Evolutionary conservation across 2,888 invertebrate species (phyloP).

Genomic region (Thereva nobilitata): DNA sequence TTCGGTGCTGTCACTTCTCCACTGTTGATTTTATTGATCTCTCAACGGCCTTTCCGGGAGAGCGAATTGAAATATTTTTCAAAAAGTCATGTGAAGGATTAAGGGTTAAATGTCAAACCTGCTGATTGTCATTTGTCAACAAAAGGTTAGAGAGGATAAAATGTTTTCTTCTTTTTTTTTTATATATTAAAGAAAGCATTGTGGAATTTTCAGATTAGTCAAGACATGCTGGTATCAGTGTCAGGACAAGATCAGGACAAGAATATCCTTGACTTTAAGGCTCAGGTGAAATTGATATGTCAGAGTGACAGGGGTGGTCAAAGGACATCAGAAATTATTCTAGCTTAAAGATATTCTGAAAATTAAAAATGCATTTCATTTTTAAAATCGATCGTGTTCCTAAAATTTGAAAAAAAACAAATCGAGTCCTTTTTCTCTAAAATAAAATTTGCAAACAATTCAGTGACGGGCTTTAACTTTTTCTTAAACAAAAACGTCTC

Average conservation of each 20-base stretch:
- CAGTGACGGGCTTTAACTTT: too few relatives aligned
- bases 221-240: conserved; percentile 21
- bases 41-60: conserved; percentile 13
- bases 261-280: neutral
- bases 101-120: conserved; percentile 41
- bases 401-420: too few relatives aligned
- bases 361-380: too few relatives aligned
- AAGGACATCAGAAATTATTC: neutral
- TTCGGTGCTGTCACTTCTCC: conserved; percentile 35
- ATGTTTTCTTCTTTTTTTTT: too few relatives aligned
- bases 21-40: conserved; percentile 37
- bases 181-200: conserved; percentile 19
- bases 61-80: conserved; percentile 14
- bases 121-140: conserved; percentile 42
- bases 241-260: neutral
- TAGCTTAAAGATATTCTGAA: too few relatives aligned
- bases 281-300: conserved; percentile 29
- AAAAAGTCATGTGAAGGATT: conserved; percentile 40
- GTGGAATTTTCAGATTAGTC: conserved; percentile 24
- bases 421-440: neutral
- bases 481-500: neutral
- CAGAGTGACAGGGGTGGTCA: conserved; percentile 1
- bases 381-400: too few relatives aligned
- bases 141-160: conserved; percentile 21
- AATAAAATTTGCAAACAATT: too few relatives aligned